Evolutionary conservation across 2,797 vertebrate species (phyloP).

Genomic region (Enteromius treurensis): DNA sequence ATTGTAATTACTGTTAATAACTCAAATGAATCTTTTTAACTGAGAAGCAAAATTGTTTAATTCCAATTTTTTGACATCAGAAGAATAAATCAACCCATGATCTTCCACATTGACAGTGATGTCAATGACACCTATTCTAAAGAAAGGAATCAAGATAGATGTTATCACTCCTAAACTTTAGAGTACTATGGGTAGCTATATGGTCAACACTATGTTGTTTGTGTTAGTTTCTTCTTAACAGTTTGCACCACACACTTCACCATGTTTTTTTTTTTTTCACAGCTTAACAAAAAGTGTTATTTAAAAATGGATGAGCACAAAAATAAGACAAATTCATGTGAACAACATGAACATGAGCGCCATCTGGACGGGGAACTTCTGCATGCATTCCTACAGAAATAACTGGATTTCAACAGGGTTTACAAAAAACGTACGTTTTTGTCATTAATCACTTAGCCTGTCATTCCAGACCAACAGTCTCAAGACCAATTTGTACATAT

Average conservation of each 20-base stretch:
- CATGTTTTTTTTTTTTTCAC: not conserved
- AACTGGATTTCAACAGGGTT: too few relatives aligned
- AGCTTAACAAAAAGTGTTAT: not conserved
- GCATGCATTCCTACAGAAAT: not conserved
- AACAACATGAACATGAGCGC: not conserved
- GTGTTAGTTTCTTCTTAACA: not conserved
- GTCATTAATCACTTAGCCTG: too few relatives aligned
- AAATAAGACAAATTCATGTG: not conserved
- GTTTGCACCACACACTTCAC: not conserved
- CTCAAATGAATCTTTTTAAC: not conserved
- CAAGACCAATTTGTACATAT: too few relatives aligned
- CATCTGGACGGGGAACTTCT: too few relatives aligned
- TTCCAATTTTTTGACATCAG: not conserved
- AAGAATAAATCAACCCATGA: not conserved
- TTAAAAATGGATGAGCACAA: not conserved
- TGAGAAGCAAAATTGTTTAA: not conserved
- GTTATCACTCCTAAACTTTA: not conserved
- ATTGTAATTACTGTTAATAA: not conserved
- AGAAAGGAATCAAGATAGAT: not conserved
- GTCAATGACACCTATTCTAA: not conserved
- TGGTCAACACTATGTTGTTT: not conserved
- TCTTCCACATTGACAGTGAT: not conserved
- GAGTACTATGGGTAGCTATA: not conserved
- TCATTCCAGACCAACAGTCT: too few relatives aligned
- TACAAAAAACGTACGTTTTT: too few relatives aligned